Conservation (phyloP, 2,113 vertebrate species). For the Otus sunia region DNA sequence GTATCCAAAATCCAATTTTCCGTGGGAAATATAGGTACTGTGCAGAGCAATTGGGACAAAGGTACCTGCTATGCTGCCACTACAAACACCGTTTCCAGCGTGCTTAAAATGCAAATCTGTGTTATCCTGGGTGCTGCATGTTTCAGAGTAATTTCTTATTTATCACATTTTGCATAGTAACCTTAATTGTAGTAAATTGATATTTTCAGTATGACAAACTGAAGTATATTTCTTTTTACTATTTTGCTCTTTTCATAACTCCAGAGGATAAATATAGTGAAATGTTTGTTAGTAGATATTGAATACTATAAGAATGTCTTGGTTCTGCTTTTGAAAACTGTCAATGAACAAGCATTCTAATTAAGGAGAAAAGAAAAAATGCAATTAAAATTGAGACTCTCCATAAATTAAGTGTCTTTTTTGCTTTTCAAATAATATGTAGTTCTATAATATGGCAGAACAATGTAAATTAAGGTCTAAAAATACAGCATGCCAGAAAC, state of each 20-base stretch:
- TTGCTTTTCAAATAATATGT: not conserved
- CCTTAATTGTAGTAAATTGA: not conserved
- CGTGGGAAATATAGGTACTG: not conserved
- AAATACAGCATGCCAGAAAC: not conserved
- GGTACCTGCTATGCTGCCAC: not conserved
- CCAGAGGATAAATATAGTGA: not conserved
- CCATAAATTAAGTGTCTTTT: not conserved
- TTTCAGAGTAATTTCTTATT: not conserved
- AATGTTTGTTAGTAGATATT: constrained; percentile 31
- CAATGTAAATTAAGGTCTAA: not conserved
- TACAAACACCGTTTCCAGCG: not conserved
- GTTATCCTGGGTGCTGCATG: not conserved
- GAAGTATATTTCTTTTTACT: not conserved
- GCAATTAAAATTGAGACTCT: not conserved
- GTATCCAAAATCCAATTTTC: not conserved
- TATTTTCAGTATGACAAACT: not conserved
- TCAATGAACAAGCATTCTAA: not conserved
- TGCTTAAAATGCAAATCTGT: not conserved
- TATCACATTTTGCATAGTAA: not conserved
- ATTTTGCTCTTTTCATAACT: not conserved
- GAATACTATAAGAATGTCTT: not conserved
- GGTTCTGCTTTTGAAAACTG: constrained; percentile 10
- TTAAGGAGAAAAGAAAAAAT: constrained; percentile 4
- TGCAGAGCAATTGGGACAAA: not conserved
- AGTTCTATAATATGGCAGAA: not conserved